A percentile compares a stretch with the other conserved stretches of the same genome.
Evolutionary conservation across 2,113 vertebrate species (phyloP).

Genomic region (Peromyscus leucopus): DNA sequence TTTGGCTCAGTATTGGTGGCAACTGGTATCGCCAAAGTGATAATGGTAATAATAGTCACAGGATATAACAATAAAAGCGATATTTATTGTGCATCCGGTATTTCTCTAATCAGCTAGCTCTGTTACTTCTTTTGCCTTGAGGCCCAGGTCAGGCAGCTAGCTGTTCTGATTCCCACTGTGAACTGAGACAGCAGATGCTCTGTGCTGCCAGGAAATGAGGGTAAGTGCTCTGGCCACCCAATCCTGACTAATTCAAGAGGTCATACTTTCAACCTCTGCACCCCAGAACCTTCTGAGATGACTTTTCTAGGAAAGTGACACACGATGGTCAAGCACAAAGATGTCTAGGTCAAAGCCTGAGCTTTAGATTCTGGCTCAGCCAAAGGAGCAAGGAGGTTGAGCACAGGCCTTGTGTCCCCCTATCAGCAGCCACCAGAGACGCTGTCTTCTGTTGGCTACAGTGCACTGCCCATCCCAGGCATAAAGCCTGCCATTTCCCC

Average conservation of each 20-base stretch:
- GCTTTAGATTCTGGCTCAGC: not conserved
- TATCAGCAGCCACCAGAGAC: not conserved
- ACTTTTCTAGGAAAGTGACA: not conserved
- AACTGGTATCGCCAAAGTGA: not conserved
- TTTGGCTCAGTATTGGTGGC: not conserved
- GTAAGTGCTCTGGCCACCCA: not conserved
- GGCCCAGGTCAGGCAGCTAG: not conserved
- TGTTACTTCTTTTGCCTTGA: not conserved
- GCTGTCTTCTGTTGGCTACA: conserved; percentile 13
- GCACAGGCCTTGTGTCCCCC: not conserved
- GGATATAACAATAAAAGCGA: not conserved
- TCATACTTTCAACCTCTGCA: not conserved
- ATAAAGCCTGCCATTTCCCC: not conserved
- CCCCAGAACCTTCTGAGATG: not conserved
- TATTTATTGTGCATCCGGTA: not conserved
- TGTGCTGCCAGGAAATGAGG: not conserved
- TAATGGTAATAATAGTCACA: not conserved
- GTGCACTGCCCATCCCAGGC: not conserved
- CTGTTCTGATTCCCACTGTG: not conserved
- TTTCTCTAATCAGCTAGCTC: not conserved
- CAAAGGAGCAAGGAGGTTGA: not conserved
- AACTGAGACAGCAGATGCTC: not conserved
- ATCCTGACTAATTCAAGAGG: not conserved
- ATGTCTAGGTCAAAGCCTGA: not conserved
- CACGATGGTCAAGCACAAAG: not conserved